A percentile compares a stretch with the other conserved stretches of the same genome.
Conservation (phyloP, 2,888 invertebrate genomes). For the Ommatoiulus sabulosus region DNA sequence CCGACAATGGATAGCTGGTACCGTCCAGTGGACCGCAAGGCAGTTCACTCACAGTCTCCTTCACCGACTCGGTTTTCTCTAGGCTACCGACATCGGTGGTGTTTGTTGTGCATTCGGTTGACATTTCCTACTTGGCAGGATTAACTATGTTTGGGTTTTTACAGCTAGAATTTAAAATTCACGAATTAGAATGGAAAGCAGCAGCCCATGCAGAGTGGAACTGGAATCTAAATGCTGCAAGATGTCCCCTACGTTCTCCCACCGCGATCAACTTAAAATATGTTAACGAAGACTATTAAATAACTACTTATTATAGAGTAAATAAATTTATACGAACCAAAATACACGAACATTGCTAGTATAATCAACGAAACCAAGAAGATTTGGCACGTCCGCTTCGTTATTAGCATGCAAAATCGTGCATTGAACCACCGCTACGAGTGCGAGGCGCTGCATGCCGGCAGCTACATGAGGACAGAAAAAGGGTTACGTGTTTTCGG, state of each 20-base stretch:
- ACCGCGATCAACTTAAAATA: neutral
- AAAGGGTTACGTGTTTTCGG: neutral
- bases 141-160: neutral
- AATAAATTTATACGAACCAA: neutral
- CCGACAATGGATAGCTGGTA: slow-evolving; percentile 83
- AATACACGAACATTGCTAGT: neutral
- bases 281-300: neutral
- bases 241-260: neutral
- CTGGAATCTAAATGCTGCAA: too few relatives aligned
- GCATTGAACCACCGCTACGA: neutral
- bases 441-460: neutral
- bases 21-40: slow-evolving; percentile 74
- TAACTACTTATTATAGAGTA: neutral
- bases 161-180: neutral
- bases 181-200: neutral
- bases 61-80: slow-evolving; percentile 6
- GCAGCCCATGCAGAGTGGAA: neutral
- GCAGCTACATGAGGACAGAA: neutral
- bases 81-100: neutral
- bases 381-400: neutral
- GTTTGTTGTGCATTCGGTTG: slow-evolving; percentile 10
- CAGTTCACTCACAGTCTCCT: slow-evolving; percentile 54
- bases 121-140: neutral
- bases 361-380: neutral
- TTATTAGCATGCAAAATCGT: neutral